These are phyloP conservation scores for Otus scops DNA, from an alignment of 2,797 vertebrate genomes.

Conservation along the genomic window DNA sequence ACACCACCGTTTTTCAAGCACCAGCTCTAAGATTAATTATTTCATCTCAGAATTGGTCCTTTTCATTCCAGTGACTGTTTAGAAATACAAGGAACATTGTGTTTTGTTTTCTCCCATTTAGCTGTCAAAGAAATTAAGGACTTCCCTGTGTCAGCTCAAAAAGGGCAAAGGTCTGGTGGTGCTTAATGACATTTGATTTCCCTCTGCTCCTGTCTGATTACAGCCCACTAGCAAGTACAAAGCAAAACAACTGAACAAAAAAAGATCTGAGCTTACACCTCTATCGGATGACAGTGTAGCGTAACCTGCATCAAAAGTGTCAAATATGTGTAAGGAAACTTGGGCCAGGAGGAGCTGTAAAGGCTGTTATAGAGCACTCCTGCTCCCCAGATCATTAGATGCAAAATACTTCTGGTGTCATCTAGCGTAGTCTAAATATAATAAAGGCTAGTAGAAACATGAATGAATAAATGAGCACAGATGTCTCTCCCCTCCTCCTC, in stretches of 20 bases:
- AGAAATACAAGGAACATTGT: neutral
- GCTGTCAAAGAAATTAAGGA: neutral
- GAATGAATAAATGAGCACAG: constrained; percentile 28
- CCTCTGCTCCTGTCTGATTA: neutral
- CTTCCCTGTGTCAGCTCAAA: neutral
- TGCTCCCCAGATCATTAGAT: neutral
- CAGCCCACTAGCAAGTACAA: neutral
- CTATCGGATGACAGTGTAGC: neutral
- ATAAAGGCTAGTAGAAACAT: neutral
- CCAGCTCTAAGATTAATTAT: neutral
- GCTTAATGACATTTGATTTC: neutral
- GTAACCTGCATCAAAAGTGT: neutral
- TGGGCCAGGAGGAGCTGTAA: neutral
- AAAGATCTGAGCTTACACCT: neutral
- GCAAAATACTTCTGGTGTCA: neutral
- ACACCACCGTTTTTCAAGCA: neutral
- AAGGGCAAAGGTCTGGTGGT: neutral
- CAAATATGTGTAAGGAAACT: neutral
- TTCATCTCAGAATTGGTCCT: neutral
- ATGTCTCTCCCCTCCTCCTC: neutral
- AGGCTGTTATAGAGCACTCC: neutral
- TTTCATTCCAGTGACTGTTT: neutral
- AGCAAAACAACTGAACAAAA: neutral
- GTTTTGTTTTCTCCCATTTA: neutral
- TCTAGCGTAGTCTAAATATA: neutral